These are phyloP conservation scores for Trichomycterus rosablanca DNA, from an alignment of 2,113 vertebrate genomes.

Conservation along the genomic window DNA sequence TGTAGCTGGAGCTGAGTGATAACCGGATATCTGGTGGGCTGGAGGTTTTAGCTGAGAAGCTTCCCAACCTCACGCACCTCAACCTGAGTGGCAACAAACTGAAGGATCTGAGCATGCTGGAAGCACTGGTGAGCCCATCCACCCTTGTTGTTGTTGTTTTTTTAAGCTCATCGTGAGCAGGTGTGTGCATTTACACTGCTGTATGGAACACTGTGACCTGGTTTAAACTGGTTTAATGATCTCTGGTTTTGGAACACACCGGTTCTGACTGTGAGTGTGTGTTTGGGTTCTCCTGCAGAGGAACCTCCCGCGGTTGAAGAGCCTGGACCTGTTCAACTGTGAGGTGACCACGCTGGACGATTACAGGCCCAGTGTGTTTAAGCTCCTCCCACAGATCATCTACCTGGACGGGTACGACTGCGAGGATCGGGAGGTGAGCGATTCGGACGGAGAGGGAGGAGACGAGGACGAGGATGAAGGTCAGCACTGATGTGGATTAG, in stretches of 20 bases:
- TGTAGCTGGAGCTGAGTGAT: slow-evolving; percentile 87
- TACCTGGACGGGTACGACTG: slow-evolving; percentile 87
- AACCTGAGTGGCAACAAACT: slow-evolving; percentile 90
- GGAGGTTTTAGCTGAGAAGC: slow-evolving; percentile 87
- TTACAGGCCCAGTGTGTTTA: slow-evolving; percentile 88
- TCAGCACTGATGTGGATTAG: slow-evolving; percentile 46
- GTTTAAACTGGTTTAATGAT: no score
- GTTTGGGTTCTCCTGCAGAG: slow-evolving; percentile 71
- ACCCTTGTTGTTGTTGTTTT: slow-evolving; percentile 9
- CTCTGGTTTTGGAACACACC: no score
- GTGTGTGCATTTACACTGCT: no score
- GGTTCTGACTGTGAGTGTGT: slow-evolving; percentile 51
- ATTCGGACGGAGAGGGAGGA: slow-evolving; percentile 79
- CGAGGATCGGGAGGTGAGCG: slow-evolving; percentile 79
- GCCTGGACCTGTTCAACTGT: slow-evolving; percentile 90
- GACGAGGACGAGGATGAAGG: slow-evolving; percentile 84
- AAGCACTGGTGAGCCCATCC: slow-evolving; percentile 73
- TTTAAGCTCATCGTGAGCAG: no score
- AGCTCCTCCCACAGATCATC: slow-evolving; percentile 82
- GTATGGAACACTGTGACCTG: no score
- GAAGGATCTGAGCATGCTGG: slow-evolving; percentile 89
- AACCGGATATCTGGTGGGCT: slow-evolving; percentile 88
- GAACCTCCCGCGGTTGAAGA: slow-evolving; percentile 85
- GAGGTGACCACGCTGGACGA: slow-evolving; percentile 88
- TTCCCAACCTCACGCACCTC: slow-evolving; percentile 87